phyloP scores from a whole-genome alignment of 2,888 invertebrate genomes.

The Bugulina stolonifera region DNA sequence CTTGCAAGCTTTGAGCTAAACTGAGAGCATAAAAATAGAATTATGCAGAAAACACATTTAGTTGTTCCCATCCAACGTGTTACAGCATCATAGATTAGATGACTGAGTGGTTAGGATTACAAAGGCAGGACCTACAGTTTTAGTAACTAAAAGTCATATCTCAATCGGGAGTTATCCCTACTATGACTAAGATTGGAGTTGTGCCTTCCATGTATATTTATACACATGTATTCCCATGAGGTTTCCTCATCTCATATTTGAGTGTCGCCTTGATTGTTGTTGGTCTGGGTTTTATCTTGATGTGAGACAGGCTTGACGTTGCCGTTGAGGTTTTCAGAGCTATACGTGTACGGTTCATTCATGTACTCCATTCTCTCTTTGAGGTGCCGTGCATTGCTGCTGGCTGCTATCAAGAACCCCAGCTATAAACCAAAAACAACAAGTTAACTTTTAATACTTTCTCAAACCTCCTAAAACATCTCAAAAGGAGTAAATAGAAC shows the following conservation, averaged over 20 bases:
- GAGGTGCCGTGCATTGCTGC: conserved; percentile 25
- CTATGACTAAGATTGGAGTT: background rate
- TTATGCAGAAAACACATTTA: too few relatives aligned
- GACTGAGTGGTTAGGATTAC: too few relatives aligned
- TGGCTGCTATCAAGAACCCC: conserved; percentile 17
- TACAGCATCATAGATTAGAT: too few relatives aligned
- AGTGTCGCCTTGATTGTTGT: conserved; percentile 16
- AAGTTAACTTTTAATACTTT: too few relatives aligned
- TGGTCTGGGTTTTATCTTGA: background rate
- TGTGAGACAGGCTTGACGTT: background rate
- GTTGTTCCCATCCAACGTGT: too few relatives aligned
- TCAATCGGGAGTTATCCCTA: background rate
- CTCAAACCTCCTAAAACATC: too few relatives aligned
- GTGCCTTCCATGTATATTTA: background rate
- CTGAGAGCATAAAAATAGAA: too few relatives aligned
- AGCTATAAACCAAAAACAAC: background rate
- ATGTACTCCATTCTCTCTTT: conserved; percentile 25
- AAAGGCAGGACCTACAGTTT: too few relatives aligned
- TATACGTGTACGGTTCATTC: conserved; percentile 5
- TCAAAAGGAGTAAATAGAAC: too few relatives aligned
- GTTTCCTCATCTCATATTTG: conserved; percentile 22
- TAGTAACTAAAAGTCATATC: too few relatives aligned
- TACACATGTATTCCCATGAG: conserved; percentile 25
- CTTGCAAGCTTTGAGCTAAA: too few relatives aligned
- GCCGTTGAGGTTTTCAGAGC: conserved; percentile 15